phyloP scores from a whole-genome alignment of 2,888 invertebrate genomes.

The Melanostoma scalare region DNA sequence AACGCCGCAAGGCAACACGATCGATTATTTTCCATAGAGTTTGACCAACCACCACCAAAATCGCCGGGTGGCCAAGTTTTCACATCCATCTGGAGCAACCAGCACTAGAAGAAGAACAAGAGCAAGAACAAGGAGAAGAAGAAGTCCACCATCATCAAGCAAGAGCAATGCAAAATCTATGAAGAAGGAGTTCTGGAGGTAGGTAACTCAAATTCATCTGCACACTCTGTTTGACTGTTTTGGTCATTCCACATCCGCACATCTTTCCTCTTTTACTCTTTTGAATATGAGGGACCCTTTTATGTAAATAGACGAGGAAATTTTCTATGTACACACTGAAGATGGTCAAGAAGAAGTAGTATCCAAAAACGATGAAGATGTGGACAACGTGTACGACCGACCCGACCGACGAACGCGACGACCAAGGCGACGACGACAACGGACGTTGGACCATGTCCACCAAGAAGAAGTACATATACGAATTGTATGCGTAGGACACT shows the following conservation, averaged over 20 bases:
- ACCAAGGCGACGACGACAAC: constrained; percentile 64
- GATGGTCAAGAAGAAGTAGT: constrained; percentile 64
- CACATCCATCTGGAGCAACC: constrained; percentile 75
- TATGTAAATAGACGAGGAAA: constrained; percentile 69
- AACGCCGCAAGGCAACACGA: constrained; percentile 79
- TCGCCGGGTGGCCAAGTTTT: constrained; percentile 75
- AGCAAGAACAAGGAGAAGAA: constrained; percentile 76
- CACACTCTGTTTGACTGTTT: constrained; percentile 53
- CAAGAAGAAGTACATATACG: constrained; percentile 40
- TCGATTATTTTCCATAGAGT: constrained; percentile 81
- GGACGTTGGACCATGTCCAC: constrained; percentile 28
- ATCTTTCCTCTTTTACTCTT: not conserved
- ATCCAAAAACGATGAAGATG: constrained; percentile 69
- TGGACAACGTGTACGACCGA: constrained; percentile 46
- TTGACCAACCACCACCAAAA: constrained; percentile 77
- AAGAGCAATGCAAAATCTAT: constrained; percentile 41
- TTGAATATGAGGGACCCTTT: constrained; percentile 18
- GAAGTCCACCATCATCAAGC: constrained; percentile 21
- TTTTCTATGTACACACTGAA: constrained; percentile 68
- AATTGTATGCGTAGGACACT: constrained; percentile 43
- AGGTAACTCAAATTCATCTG: constrained; percentile 67
- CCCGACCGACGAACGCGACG: constrained; percentile 46
- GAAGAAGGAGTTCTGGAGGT: constrained; percentile 42
- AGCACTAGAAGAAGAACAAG: constrained; percentile 63
- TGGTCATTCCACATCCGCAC: constrained; percentile 17